A percentile compares a stretch with the other conserved stretches of the same genome.
Conservation (phyloP, 2,113 vertebrate species). For the Protobothrops flavoviridis region DNA sequence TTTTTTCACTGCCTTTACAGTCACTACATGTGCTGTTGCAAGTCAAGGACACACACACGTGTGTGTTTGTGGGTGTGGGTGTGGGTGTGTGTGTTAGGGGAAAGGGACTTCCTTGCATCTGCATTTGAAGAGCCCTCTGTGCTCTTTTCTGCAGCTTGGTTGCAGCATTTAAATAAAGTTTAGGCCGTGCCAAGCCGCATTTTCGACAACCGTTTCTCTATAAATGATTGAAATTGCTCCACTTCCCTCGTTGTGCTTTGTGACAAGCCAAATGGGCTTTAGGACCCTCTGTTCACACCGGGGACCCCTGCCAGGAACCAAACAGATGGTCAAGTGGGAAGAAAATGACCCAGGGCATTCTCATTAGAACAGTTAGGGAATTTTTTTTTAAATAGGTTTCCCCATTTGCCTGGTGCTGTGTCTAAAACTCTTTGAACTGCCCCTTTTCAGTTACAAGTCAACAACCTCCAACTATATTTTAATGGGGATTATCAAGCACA, state of each 20-base stretch:
- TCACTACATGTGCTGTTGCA: too few species aligned
- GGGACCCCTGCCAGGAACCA: slow-evolving; percentile 72
- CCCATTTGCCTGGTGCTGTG: slow-evolving; percentile 67
- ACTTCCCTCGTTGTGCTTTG: slow-evolving; percentile 56
- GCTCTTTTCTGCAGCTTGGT: slow-evolving; percentile 6
- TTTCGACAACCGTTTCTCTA: slow-evolving; percentile 41
- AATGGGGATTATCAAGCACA: slow-evolving; percentile 76
- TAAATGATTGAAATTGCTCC: slow-evolving; percentile 60
- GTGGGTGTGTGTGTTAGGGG: background rate
- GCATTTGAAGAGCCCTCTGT: slow-evolving; percentile 18
- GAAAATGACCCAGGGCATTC: slow-evolving; percentile 70
- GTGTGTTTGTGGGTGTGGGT: too few species aligned
- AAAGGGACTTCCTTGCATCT: slow-evolving; percentile 35
- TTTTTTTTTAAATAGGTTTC: slow-evolving; percentile 76
- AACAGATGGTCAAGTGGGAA: slow-evolving; percentile 77
- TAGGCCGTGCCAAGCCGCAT: background rate
- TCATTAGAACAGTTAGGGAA: slow-evolving; percentile 76
- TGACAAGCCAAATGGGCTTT: slow-evolving; percentile 69
- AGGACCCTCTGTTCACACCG: slow-evolving; percentile 65
- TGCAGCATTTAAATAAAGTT: slow-evolving; percentile 35
- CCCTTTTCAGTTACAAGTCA: slow-evolving; percentile 71
- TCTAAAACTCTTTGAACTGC: slow-evolving; percentile 76
- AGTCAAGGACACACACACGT: background rate
- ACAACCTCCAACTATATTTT: slow-evolving; percentile 75
- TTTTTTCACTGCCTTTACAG: too few species aligned